Base-by-base conservation (phyloP, 2,113 vertebrate genomes). In the Indicator maculatus region DNA sequence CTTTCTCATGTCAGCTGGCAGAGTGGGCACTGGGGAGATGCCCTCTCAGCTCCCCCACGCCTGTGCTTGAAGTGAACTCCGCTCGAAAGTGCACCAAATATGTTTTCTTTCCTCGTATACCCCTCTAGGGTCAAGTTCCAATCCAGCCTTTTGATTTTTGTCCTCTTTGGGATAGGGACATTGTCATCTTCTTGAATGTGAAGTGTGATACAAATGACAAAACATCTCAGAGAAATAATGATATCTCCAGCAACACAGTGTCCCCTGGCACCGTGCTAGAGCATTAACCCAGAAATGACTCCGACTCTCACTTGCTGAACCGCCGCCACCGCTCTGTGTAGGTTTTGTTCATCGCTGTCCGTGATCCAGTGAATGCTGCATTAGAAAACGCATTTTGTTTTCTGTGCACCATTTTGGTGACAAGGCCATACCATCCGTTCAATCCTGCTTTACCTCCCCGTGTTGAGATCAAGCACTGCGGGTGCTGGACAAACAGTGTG, bases 201-300 rank as follows among this genome's bases (percentile, higher is more conserved):
- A 84, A 4, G 0, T 73, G 77, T 3, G 23, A 92, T 93, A 87
- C 73, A 73, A 87, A 90, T 93, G 90, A 91, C 91, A 96, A 92
- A 93, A 83, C 88, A 44, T 94, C 86, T 95, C 41, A 5, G 66
- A 45, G 89, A 90, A 95, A 96, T 93, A 96, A 96, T 95, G 92
- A 50, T 95, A 96, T 96, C 96, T 96, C 72, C 89, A 92, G 94
- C 86, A 92, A 15, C 95, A 96, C 89, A 92, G 74, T 72, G 84
- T 96, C 95, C 94, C 93, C 59, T 92, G 92, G 81, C 93, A 94
- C 94, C 50, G 0, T 79, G 92, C 84, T 79, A 70, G 74, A 93
- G 77, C 78, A 23, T 87, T 96, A 96, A 94, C 90, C 83, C 95
- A 95, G 84, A 89, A 92, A 63, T 8, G 5, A 95, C 71, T 95